Percentiles rank a stretch among this genome's conserved stretches.
Conservation (phyloP, 2,797 vertebrate genomes). For the Sternotherus odoratus region DNA sequence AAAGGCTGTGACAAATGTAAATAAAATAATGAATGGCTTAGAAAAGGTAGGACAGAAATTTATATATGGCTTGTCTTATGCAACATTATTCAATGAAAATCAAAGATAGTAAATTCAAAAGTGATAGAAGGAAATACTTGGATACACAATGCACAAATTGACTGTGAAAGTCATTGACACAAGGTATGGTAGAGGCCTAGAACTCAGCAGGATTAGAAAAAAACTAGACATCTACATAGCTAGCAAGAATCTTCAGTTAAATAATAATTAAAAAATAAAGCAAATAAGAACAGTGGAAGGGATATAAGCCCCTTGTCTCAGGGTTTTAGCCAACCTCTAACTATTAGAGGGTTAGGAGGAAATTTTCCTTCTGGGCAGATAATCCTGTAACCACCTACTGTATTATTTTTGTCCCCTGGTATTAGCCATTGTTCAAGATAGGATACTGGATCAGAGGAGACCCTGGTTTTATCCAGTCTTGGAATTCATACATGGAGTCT, state of each 20-base stretch:
- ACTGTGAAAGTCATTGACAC: neutral
- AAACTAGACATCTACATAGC: neutral
- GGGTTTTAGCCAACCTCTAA: neutral
- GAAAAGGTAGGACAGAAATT: neutral
- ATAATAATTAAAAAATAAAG: neutral
- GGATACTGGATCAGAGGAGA: neutral
- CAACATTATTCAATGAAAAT: neutral
- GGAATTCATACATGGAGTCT: neutral
- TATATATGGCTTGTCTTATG: neutral
- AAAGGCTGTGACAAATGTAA: neutral
- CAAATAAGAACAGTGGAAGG: neutral
- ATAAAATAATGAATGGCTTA: neutral
- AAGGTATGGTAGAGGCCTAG: neutral
- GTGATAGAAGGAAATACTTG: neutral
- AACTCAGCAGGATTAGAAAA: neutral
- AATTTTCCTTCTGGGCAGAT: neutral
- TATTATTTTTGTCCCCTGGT: neutral
- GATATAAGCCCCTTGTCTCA: neutral
- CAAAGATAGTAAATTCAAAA: neutral
- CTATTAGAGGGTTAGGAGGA: neutral
- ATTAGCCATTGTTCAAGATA: neutral
- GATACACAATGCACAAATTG: neutral
- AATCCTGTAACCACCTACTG: neutral
- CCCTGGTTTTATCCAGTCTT: neutral
- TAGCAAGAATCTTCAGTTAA: neutral